phyloP scores from a whole-genome alignment of 2,888 invertebrate genomes.

The Stenodema calcarata region DNA sequence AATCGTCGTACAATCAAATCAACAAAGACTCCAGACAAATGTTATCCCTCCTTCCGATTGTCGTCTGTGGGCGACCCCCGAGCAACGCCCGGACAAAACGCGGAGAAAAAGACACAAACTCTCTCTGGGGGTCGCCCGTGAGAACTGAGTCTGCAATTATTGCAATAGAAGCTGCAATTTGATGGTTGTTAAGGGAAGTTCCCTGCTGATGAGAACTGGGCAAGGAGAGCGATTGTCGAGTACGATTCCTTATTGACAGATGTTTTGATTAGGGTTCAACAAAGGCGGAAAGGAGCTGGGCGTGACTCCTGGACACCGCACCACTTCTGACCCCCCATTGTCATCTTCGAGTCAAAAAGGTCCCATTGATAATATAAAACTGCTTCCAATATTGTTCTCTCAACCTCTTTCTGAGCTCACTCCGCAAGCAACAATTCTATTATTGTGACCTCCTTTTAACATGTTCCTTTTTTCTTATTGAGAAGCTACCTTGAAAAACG shows the following conservation, averaged over 20 bases:
- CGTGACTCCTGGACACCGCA: conserved; percentile 34
- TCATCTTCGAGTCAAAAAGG: conserved; percentile 10
- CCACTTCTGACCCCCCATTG: conserved; percentile 21
- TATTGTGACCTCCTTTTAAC: conserved; percentile 25
- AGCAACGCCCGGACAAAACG: not conserved
- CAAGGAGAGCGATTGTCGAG: not conserved
- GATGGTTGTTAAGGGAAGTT: conserved; percentile 28
- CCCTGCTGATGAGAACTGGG: conserved; percentile 52
- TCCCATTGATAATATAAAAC: conserved; percentile 13
- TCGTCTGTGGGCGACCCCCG: not conserved
- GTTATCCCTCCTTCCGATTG: conserved; percentile 15
- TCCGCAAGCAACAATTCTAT: conserved; percentile 30
- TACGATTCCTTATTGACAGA: conserved; percentile 46
- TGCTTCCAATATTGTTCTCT: conserved; percentile 8
- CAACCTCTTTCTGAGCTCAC: not conserved
- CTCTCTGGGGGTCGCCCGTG: conserved; percentile 30
- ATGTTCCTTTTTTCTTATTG: conserved; percentile 16
- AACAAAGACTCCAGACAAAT: conserved; percentile 1
- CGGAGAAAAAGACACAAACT: not conserved
- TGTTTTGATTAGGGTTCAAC: conserved; percentile 47
- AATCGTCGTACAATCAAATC: conserved; percentile 1
- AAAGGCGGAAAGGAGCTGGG: conserved; percentile 23
- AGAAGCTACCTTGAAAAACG: conserved; percentile 2
- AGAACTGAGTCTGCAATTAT: conserved; percentile 53
- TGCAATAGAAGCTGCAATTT: conserved; percentile 55